phyloP scores from a whole-genome alignment of 2,888 invertebrate genomes.

The Thumatha senex region DNA sequence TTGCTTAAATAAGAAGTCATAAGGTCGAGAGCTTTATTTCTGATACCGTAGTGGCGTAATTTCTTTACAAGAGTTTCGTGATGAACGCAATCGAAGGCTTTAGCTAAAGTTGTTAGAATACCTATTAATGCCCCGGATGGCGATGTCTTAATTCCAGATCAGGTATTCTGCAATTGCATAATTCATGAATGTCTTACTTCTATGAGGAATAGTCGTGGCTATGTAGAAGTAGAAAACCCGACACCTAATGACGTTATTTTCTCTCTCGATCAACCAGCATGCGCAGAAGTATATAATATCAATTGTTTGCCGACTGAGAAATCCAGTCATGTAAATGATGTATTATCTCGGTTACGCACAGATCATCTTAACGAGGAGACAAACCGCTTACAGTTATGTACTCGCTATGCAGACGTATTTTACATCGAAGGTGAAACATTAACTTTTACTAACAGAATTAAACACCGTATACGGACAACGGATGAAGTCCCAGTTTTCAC shows the following conservation, averaged over 20 bases:
- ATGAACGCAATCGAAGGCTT: too few species aligned
- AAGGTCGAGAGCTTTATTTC: too few species aligned
- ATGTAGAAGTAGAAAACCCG: neutral
- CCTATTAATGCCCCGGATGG: slow-evolving; percentile 26
- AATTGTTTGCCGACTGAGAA: neutral
- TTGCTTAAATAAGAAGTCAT: too few species aligned
- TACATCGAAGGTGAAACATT: neutral
- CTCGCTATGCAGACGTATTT: slow-evolving; percentile 1
- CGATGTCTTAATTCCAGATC: slow-evolving; percentile 22
- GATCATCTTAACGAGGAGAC: neutral
- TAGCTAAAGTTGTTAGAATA: slow-evolving; percentile 26
- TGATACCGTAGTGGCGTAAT: too few species aligned
- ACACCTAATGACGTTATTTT: neutral
- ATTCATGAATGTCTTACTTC: slow-evolving; percentile 1
- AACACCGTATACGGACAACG: slow-evolving; percentile 7
- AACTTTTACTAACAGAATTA: neutral
- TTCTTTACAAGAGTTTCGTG: too few species aligned
- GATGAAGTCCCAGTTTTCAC: neutral
- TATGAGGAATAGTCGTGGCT: neutral
- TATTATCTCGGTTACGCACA: neutral
- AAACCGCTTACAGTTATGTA: neutral
- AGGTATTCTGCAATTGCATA: slow-evolving; percentile 28
- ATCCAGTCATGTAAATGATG: neutral
- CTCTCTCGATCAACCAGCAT: neutral
- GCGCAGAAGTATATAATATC: slow-evolving; percentile 7